A percentile compares a stretch with the other conserved stretches of the same genome.
Evolutionary conservation across 2,113 vertebrate genomes (phyloP).

Genomic region (Antechinus stuartii): DNA sequence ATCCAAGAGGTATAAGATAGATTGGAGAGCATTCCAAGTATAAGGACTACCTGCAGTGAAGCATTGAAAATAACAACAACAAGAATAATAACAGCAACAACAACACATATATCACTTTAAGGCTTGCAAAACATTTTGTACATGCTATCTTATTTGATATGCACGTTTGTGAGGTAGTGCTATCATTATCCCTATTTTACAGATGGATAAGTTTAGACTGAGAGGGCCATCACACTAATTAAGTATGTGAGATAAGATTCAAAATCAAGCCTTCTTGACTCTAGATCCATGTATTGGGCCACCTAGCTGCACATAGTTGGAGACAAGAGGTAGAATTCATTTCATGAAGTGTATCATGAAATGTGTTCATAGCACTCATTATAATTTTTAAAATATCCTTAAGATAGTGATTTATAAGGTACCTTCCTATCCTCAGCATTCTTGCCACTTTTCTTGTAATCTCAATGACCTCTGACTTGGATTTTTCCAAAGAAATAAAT

Average conservation of each 20-base stretch:
- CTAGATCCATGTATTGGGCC: neutral
- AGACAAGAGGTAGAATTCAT: neutral
- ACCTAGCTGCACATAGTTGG: neutral
- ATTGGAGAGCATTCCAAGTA: neutral
- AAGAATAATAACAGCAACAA: neutral
- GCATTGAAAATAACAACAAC: neutral
- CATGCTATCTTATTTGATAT: neutral
- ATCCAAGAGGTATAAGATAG: neutral
- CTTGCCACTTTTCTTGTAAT: neutral
- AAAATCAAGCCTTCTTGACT: neutral
- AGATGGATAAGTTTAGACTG: neutral
- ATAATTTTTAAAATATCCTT: neutral
- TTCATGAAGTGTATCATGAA: neutral
- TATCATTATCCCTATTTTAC: neutral
- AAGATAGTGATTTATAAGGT: neutral
- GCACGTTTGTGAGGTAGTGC: neutral
- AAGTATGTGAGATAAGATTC: neutral
- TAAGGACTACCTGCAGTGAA: neutral
- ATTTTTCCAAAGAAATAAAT: neutral
- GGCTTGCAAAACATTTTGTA: conserved; percentile 2
- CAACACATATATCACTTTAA: neutral
- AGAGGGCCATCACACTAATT: neutral
- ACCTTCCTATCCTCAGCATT: neutral
- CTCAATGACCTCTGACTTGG: neutral
- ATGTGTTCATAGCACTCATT: neutral